A percentile compares a stretch with the other conserved stretches of the same genome.
Evolutionary conservation across 2,113 vertebrate genomes (phyloP).

Genomic region (Ceratotherium simum): DNA sequence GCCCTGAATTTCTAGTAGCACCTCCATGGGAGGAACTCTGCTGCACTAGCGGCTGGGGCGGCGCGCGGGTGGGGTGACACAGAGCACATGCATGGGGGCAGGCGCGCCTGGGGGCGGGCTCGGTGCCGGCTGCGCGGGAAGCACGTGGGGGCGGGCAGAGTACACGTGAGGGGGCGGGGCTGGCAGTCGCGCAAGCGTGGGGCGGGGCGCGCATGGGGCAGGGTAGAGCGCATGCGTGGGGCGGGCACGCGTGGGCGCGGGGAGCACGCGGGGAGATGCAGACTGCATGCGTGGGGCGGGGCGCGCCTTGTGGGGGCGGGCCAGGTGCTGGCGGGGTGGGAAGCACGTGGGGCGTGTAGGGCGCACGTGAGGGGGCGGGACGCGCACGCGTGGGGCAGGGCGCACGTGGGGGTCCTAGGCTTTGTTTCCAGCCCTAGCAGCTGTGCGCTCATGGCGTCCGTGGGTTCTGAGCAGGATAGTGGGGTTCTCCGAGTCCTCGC

Average conservation of each 20-base stretch:
- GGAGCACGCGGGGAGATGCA: not conserved
- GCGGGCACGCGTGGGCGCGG: not conserved
- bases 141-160: not conserved
- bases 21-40: not conserved
- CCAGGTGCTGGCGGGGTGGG: not conserved
- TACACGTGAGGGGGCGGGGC: not conserved
- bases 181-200: not conserved
- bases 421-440: rapidly evolving
- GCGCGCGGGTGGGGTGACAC: not conserved
- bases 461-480: rapidly evolving
- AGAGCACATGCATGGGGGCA: not conserved
- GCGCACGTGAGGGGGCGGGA: not conserved
- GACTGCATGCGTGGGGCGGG: not conserved
- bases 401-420: rapidly evolving
- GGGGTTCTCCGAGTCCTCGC: rapidly evolving
- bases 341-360: not conserved
- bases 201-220: not conserved
- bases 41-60: no score
- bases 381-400: not conserved
- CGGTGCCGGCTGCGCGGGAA: not conserved
- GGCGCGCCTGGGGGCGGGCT: not conserved
- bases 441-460: not conserved
- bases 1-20: not conserved
- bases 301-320: not conserved
- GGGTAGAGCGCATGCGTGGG: not conserved